Evolutionary conservation across 2,113 vertebrate species (phyloP).

Genomic region (Sclerurus mexicanus): DNA sequence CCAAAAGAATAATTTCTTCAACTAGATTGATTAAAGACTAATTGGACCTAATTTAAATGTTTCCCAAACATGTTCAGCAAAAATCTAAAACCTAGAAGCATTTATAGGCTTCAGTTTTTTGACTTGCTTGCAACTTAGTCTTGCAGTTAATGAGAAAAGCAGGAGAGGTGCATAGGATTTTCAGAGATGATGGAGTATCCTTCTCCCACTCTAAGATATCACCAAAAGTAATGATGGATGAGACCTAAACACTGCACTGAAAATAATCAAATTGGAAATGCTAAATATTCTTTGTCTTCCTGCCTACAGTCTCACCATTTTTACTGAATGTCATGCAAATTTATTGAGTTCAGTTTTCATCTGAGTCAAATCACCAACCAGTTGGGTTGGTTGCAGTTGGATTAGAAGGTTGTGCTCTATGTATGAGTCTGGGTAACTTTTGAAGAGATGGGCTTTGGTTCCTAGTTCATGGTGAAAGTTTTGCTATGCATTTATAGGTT

Average conservation of each 20-base stretch:
- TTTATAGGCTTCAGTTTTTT: neutral
- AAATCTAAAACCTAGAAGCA: neutral
- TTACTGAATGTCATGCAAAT: neutral
- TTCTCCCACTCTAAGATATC: neutral
- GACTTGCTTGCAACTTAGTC: neutral
- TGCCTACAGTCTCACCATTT: neutral
- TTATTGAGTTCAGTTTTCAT: neutral
- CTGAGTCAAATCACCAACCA: neutral
- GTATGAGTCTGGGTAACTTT: neutral
- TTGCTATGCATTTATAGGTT: neutral
- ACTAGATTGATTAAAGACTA: constrained; percentile 39
- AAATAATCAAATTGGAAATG: neutral
- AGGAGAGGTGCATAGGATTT: neutral
- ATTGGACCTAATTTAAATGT: constrained; percentile 41
- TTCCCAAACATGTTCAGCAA: constrained; percentile 31
- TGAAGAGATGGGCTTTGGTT: neutral
- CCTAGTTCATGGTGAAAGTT: neutral
- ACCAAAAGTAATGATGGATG: neutral
- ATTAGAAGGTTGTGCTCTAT: neutral
- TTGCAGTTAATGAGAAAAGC: neutral
- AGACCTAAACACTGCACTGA: neutral
- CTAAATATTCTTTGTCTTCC: neutral
- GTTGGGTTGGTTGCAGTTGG: neutral
- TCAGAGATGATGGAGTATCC: neutral
- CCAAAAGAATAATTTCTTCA: constrained; percentile 42